Conservation (phyloP, 1,140 invertebrate species). For the Caenorhabditis brenneri region DNA sequence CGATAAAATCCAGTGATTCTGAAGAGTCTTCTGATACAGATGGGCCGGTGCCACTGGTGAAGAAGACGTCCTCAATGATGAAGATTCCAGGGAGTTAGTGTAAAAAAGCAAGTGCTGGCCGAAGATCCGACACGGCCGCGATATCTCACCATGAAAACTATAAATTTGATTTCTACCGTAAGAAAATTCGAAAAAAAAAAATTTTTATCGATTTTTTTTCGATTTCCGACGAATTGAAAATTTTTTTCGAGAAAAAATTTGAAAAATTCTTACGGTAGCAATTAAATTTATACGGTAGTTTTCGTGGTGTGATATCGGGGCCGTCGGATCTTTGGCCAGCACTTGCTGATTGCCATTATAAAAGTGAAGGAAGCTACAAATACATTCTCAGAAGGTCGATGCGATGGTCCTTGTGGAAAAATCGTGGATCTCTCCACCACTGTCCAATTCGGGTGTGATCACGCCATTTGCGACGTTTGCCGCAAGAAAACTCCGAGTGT, state of each 20-base stretch:
- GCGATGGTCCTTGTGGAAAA: neutral
- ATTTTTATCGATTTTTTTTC: no score
- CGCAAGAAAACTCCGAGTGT: neutral
- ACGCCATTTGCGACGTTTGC: neutral
- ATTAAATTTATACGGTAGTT: no score
- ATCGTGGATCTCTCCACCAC: neutral
- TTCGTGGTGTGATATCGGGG: no score
- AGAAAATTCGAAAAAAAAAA: no score
- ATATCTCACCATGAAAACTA: neutral
- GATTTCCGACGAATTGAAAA: no score
- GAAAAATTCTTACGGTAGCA: no score
- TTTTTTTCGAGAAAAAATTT: no score
- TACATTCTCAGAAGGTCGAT: neutral
- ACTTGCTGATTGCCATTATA: no score
- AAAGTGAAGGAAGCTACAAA: no score
- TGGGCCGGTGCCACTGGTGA: neutral
- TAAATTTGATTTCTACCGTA: no score
- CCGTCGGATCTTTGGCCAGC: no score
- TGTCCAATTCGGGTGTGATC: neutral
- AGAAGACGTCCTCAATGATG: conserved; percentile 14
- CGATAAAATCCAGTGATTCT: neutral
- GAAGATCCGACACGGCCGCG: neutral
- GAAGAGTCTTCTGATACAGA: neutral
- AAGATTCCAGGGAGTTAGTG: neutral
- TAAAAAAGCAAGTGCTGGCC: neutral